Conservation (phyloP, 2,113 vertebrate genomes). For the Sander lucioperca region DNA sequence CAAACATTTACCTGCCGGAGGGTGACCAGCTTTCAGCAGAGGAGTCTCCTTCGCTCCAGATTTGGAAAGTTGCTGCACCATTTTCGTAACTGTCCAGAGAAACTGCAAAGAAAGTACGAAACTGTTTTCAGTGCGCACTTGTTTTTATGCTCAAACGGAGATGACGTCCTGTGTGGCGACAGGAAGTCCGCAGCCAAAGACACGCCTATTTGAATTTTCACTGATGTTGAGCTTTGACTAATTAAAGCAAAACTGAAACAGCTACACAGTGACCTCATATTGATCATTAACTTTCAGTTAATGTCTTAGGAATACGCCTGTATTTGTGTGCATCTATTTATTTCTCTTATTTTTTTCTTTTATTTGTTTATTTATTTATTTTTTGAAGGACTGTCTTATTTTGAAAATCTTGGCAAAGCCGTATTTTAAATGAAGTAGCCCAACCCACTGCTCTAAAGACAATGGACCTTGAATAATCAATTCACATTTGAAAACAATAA, state of each 20-base stretch:
- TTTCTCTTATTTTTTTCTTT: neutral
- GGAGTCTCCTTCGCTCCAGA: constrained; percentile 52
- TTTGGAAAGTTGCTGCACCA: constrained; percentile 80
- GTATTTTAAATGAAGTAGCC: neutral
- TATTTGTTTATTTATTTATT: neutral
- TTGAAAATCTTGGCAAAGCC: constrained; percentile 9
- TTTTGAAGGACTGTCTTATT: constrained; percentile 6
- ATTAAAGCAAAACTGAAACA: neutral
- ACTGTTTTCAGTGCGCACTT: constrained; percentile 47
- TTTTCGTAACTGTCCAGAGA: constrained; percentile 49
- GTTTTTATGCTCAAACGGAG: constrained; percentile 68
- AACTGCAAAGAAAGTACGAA: constrained; percentile 28
- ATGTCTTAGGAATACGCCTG: fast-evolving
- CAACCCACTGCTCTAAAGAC: neutral
- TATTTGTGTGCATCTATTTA: neutral
- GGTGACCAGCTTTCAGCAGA: constrained; percentile 81
- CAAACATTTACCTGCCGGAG: constrained; percentile 79
- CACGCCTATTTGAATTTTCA: constrained; percentile 24
- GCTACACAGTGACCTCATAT: neutral
- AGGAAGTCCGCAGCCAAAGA: constrained; percentile 54
- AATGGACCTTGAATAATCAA: neutral
- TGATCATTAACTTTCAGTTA: too few relatives aligned
- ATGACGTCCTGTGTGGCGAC: constrained; percentile 55
- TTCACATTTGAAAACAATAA: neutral
- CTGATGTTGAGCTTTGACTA: neutral